Conservation (phyloP, 92 coral and sea anemone genomes). For the Parazoanthus atlanticus region DNA sequence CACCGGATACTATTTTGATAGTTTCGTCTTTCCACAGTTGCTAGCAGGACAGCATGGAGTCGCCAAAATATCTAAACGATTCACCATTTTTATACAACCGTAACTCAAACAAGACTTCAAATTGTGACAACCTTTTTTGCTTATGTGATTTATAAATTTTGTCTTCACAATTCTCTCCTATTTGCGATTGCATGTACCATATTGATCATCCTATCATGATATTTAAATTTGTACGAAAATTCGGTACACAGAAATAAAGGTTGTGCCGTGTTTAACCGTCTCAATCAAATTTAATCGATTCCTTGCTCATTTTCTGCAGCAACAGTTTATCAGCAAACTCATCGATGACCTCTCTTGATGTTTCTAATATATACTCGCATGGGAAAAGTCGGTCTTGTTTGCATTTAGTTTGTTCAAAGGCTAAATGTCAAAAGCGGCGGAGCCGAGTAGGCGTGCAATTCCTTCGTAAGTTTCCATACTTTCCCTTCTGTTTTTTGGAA, state of each 20-base stretch:
- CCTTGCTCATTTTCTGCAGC: neutral
- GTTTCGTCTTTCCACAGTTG: neutral
- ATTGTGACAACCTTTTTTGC: neutral
- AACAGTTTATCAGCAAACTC: conserved; percentile 8
- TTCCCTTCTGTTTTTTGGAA: neutral
- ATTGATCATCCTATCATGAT: neutral
- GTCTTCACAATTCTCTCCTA: neutral
- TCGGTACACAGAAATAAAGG: neutral
- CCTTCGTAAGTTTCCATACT: too few relatives aligned
- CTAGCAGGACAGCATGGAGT: neutral
- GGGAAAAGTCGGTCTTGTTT: neutral
- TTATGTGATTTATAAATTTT: neutral
- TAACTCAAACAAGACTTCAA: neutral
- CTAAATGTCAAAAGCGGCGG: neutral
- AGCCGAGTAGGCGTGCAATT: neutral
- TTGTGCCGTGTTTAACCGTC: conserved; percentile 1
- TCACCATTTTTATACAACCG: neutral
- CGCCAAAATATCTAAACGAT: neutral
- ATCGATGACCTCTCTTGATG: conserved; percentile 3
- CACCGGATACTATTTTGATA: neutral
- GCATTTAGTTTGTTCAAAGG: neutral
- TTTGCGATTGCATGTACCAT: neutral
- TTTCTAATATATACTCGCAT: neutral
- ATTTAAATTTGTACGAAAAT: conserved; percentile 1
- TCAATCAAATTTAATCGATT: neutral